A percentile compares a stretch with the other conserved stretches of the same genome.
Evolutionary conservation across 1,140 invertebrate species (phyloP).

Genomic region (Musca domestica): DNA sequence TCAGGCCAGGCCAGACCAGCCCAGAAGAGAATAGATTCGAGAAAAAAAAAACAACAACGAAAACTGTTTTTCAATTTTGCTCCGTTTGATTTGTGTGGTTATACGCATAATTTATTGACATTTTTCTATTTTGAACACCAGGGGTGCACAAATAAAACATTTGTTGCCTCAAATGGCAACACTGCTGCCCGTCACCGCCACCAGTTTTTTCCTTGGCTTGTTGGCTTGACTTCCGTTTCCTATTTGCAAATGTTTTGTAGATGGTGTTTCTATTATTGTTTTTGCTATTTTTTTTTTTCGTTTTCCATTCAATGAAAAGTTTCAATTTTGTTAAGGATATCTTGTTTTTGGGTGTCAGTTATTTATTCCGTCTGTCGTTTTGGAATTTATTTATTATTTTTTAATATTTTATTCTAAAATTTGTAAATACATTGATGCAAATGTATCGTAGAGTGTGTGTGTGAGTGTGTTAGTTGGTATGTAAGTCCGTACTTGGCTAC

Average conservation of each 20-base stretch:
- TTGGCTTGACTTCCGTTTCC: too few relatives aligned
- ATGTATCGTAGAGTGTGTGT: not conserved
- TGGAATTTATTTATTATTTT: conserved; percentile 19
- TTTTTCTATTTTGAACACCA: conserved; percentile 17
- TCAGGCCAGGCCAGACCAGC: too few relatives aligned
- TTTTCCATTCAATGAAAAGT: not conserved
- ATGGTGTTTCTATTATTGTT: conserved; percentile 7
- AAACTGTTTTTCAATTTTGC: conserved; percentile 17
- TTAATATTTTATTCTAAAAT: conserved; percentile 11
- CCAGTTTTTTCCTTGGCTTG: too few relatives aligned
- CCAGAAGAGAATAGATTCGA: too few relatives aligned
- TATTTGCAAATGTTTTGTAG: not conserved
- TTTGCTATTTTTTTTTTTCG: not conserved
- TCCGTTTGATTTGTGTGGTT: conserved; percentile 19
- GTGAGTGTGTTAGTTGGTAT: not conserved
- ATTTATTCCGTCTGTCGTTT: too few relatives aligned
- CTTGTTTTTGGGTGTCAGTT: too few relatives aligned
- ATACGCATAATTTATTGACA: conserved; percentile 21
- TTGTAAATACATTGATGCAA: not conserved
- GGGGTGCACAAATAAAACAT: not conserved
- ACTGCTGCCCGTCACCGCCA: too few relatives aligned
- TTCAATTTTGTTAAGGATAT: conserved; percentile 1
- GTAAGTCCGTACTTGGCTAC: too few relatives aligned
- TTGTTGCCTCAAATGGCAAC: too few relatives aligned
- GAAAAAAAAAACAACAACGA: too few relatives aligned